Percentiles rank a stretch among this genome's conserved stretches.
These are phyloP conservation scores for Hiodon tergisus DNA, from an alignment of 2,113 vertebrate genomes.

Conservation along the genomic window DNA sequence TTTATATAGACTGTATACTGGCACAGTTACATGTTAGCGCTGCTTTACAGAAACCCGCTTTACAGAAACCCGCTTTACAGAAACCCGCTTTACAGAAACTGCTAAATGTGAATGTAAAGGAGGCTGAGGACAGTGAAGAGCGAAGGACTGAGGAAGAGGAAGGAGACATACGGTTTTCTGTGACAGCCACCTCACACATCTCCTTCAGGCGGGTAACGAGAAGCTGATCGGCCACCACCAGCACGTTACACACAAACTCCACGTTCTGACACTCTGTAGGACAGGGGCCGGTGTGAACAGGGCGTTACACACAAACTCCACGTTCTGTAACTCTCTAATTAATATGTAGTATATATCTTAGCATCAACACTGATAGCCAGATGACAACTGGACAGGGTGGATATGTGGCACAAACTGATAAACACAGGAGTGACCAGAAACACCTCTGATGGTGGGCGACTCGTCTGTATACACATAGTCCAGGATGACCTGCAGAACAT, in stretches of 20 bases:
- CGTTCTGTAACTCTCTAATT: too few relatives aligned
- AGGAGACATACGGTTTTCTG: conserved; percentile 78
- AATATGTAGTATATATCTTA: too few relatives aligned
- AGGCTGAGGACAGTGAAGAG: background rate
- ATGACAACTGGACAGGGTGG: too few relatives aligned
- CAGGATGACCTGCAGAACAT: conserved; percentile 81
- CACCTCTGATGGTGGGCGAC: conserved; percentile 81
- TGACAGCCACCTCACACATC: conserved; percentile 89
- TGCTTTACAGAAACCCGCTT: too few relatives aligned
- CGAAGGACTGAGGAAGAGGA: background rate
- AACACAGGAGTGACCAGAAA: background rate
- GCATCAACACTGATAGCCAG: too few relatives aligned
- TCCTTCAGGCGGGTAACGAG: conserved; percentile 88
- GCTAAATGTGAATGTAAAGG: background rate
- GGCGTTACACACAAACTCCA: background rate
- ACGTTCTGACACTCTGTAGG: conserved; percentile 79
- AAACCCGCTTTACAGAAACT: background rate
- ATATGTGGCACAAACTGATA: background rate
- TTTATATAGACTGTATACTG: too few relatives aligned
- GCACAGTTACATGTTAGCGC: too few relatives aligned
- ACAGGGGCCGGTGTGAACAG: background rate
- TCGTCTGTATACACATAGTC: conserved; percentile 95
- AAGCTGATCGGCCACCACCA: conserved; percentile 92
- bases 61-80: too few relatives aligned
- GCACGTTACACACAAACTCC: conserved; percentile 85